Evolutionary conservation across 1,140 invertebrate genomes (phyloP).

Genomic region (Halesus radiatus): DNA sequence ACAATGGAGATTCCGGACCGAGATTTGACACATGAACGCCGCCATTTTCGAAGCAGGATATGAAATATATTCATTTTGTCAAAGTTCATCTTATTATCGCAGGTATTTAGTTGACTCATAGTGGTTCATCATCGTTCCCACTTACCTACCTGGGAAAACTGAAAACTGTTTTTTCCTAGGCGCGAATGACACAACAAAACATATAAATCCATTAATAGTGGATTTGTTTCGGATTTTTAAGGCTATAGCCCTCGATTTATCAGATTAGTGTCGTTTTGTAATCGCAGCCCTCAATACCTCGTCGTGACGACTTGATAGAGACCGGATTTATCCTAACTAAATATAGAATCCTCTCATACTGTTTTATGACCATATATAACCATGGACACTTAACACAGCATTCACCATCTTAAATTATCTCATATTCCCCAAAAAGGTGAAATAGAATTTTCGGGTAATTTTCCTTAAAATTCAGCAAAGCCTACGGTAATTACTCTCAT

Average conservation of each 20-base stretch:
- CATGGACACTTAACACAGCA: background rate
- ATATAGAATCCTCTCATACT: background rate
- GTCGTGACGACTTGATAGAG: background rate
- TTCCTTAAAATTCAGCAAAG: background rate
- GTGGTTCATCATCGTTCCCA: constrained; percentile 1
- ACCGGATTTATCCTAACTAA: background rate
- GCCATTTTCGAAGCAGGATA: constrained; percentile 33
- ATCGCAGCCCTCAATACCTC: background rate
- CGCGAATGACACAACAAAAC: background rate
- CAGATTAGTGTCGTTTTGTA: background rate
- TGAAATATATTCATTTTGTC: constrained; percentile 13
- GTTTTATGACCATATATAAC: background rate
- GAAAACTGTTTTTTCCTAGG: background rate
- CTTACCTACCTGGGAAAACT: background rate
- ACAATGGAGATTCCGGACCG: constrained; percentile 40
- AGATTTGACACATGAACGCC: constrained; percentile 48
- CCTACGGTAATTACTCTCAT: too few species aligned
- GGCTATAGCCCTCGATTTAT: background rate
- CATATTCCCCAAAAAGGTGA: background rate
- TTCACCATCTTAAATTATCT: background rate
- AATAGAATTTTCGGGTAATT: background rate
- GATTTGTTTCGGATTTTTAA: background rate
- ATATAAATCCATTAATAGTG: too few species aligned
- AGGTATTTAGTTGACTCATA: constrained; percentile 49
- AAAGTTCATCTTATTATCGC: constrained; percentile 42